phyloP scores from a whole-genome alignment of 2,888 invertebrate species.

The Noctua comes region DNA sequence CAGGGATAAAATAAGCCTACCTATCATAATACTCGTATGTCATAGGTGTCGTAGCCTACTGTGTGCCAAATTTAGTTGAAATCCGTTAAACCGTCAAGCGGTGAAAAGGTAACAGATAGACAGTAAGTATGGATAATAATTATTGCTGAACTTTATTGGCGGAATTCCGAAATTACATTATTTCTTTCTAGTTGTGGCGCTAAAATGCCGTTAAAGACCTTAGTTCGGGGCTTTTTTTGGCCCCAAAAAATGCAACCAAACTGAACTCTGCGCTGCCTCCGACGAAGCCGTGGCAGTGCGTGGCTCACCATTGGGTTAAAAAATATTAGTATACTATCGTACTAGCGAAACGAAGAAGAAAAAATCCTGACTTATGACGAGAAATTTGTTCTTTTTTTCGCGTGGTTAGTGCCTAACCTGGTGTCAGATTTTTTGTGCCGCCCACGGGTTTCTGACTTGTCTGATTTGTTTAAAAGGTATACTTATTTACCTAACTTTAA shows the following conservation, averaged over 20 bases:
- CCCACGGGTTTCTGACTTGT: no score
- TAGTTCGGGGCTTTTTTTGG: background rate
- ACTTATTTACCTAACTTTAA: no score
- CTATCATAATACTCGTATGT: background rate
- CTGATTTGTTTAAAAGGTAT: background rate
- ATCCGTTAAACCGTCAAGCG: background rate
- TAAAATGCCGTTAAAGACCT: constrained; percentile 16
- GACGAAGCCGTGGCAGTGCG: background rate
- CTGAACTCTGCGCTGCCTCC: background rate
- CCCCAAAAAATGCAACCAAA: background rate
- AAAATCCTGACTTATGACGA: background rate
- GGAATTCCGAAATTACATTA: constrained; percentile 13
- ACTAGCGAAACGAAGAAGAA: background rate
- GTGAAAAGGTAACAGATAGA: background rate
- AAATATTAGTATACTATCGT: background rate
- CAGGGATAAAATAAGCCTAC: background rate
- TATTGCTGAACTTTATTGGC: background rate
- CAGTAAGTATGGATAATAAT: background rate
- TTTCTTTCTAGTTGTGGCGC: constrained; percentile 11
- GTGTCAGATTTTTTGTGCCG: no score
- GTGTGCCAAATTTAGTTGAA: background rate
- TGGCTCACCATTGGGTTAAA: background rate
- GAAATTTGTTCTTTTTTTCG: background rate
- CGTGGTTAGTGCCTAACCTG: no score
- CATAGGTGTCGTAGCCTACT: no score